Evolutionary conservation across 2,888 invertebrate species (phyloP), one percentile per base, ranked within the genome.

Genomic region (Harpalus rubripes): DNA sequence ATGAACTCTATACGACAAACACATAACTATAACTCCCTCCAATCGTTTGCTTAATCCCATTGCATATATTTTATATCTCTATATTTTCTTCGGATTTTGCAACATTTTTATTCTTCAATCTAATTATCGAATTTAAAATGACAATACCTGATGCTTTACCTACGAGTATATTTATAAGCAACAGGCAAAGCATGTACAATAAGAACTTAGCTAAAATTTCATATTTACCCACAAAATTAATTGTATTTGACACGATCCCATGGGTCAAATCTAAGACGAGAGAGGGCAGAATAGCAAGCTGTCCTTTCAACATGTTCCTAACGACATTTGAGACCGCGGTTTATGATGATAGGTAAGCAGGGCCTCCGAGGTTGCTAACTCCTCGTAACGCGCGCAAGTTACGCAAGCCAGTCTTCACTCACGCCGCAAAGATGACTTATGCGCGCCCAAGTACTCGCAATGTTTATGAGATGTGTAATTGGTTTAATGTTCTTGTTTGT

Each of bases 401-500:
- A 44, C 44, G 41, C 16, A 15, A 74, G 16, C 5, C 7, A 74
- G 72, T 74, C 72, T 74, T 39, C 68, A 68, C 72, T 41, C 44
- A 74, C 15, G n/a, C 15, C 44, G 72, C n/a, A 8, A 16, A 44
- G 72, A 74, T 74, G 72, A 74, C 41, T 74, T 74, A 74, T 74
- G 44, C n/a, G 72, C 16, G 18, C 41, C 41, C 15, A 74, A 74
- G 72, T 74, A 74, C 52, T 44, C 72, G 44, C 72, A 44, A 0
- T 74, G 72, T 74, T 74, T 74, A 74, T 74, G 72, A 41, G 72
- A 74, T 44, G 72, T 74, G 72, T 74, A 74, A 74, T 74, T 74
- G 72, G 44, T 44, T 74, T 74, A 74, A 74, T 74, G 41, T 44
- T 18, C 16, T 74, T 74, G 72, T 10, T 68, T 32, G 39, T 68